Conservation (phyloP, 2,888 invertebrate species). For the Odontomyia ornata region DNA sequence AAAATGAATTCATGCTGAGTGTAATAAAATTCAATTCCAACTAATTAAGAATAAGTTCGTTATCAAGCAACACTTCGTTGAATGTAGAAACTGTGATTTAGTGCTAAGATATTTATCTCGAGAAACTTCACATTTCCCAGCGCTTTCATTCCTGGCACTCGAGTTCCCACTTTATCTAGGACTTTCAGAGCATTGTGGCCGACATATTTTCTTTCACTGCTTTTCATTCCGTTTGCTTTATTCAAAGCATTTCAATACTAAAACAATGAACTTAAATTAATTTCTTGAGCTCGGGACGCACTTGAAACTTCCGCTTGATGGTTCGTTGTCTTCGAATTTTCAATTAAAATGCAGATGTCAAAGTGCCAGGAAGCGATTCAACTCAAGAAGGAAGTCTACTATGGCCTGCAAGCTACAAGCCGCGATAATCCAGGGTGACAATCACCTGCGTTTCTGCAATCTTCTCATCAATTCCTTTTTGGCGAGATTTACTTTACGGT, state of each 20-base stretch:
- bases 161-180: too few species aligned
- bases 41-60: too few species aligned
- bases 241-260: background rate
- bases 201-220: too few species aligned
- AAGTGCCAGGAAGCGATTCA: background rate
- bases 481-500: background rate
- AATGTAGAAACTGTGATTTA: too few species aligned
- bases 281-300: background rate
- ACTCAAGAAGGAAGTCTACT: background rate
- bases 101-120: too few species aligned
- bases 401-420: too few species aligned
- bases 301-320: background rate
- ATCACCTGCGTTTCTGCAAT: background rate
- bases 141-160: too few species aligned
- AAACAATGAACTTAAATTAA: constrained; percentile 3
- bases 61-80: too few species aligned
- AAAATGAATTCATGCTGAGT: too few species aligned
- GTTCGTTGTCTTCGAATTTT: background rate
- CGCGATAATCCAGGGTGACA: background rate
- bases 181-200: too few species aligned
- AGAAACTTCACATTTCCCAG: too few species aligned
- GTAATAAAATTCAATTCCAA: too few species aligned
- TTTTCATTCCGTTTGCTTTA: background rate
- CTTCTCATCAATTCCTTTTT: background rate
- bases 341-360: constrained; percentile 13